phyloP scores from a whole-genome alignment of 2,888 invertebrate genomes.

The Drosophila subquinaria region DNA sequence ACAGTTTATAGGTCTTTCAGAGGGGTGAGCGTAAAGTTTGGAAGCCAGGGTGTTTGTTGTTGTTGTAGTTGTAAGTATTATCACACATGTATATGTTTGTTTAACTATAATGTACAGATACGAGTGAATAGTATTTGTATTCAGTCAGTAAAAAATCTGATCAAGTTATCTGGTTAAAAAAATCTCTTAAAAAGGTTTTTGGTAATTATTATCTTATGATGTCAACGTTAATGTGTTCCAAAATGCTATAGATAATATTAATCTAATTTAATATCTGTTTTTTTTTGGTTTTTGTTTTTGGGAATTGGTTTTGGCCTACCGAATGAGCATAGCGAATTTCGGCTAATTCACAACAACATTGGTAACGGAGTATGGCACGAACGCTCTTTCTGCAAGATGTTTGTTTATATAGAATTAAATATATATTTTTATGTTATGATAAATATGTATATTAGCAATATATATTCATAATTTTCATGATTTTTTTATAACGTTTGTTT shows the following conservation, averaged over 20 bases:
- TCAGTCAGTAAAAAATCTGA: conserved; percentile 77
- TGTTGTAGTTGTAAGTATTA: conserved; percentile 15
- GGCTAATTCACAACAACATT: conserved; percentile 86
- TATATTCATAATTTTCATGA: conserved; percentile 13
- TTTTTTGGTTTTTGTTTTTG: conserved; percentile 47
- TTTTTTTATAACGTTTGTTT: conserved; percentile 39
- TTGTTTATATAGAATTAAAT: conserved; percentile 76
- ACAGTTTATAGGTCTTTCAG: conserved; percentile 26
- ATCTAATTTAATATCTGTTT: conserved; percentile 26
- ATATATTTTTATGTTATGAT: conserved; percentile 59
- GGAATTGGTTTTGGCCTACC: conserved; percentile 84
- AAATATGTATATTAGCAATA: conserved; percentile 46
- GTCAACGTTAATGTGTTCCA: conserved; percentile 49
- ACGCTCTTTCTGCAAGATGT: conserved; percentile 86
- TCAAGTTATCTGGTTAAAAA: conserved; percentile 43
- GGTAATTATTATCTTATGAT: conserved; percentile 37
- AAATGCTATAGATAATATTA: conserved; percentile 33
- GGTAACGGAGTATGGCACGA: conserved; percentile 86
- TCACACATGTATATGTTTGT: conserved; percentile 25
- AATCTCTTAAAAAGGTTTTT: conserved; percentile 29
- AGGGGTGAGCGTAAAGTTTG: conserved; percentile 69
- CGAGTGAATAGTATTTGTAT: conserved; percentile 22
- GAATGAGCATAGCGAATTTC: conserved; percentile 86
- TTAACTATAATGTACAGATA: conserved; percentile 28
- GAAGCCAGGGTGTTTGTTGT: conserved; percentile 63